phyloP scores from a whole-genome alignment of 2,888 invertebrate genomes.

The Charanyca ferruginea region DNA sequence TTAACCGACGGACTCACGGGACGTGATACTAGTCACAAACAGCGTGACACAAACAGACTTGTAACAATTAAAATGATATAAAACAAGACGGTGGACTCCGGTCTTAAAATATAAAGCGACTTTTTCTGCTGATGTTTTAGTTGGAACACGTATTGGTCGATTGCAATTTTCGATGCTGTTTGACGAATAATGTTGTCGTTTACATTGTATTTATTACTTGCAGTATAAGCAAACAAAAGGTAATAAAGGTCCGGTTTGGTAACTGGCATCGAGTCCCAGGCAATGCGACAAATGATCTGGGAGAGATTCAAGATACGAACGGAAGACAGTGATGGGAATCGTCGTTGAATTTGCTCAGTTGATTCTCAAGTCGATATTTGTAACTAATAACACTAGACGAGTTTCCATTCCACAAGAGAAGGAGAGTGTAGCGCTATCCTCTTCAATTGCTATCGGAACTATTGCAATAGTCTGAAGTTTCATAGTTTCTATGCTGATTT shows the following conservation, averaged over 20 bases:
- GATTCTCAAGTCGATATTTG: neutral
- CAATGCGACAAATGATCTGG: neutral
- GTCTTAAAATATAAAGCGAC: slow-evolving; percentile 42
- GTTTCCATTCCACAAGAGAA: neutral
- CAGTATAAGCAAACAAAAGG: slow-evolving; percentile 10
- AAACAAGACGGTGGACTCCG: slow-evolving; percentile 38
- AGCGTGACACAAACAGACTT: slow-evolving; percentile 39
- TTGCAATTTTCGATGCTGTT: slow-evolving; percentile 26
- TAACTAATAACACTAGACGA: neutral
- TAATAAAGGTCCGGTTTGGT: slow-evolving; percentile 10
- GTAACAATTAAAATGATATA: slow-evolving; percentile 64
- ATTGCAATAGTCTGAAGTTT: slow-evolving; percentile 14
- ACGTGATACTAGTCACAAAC: slow-evolving; percentile 74
- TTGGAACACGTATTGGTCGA: slow-evolving; percentile 31
- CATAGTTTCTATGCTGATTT: slow-evolving; percentile 25
- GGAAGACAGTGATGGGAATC: neutral
- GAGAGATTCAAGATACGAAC: neutral
- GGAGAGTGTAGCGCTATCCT: neutral
- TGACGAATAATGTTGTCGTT: slow-evolving; percentile 38
- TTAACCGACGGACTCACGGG: slow-evolving; percentile 69
- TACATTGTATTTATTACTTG: slow-evolving; percentile 11
- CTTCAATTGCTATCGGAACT: neutral
- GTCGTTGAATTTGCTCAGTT: neutral
- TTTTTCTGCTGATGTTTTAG: slow-evolving; percentile 32
- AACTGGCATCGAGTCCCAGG: slow-evolving; percentile 1